Evolutionary conservation across 2,797 vertebrate species (phyloP).

Genomic region (Telmatherina bonti): DNA sequence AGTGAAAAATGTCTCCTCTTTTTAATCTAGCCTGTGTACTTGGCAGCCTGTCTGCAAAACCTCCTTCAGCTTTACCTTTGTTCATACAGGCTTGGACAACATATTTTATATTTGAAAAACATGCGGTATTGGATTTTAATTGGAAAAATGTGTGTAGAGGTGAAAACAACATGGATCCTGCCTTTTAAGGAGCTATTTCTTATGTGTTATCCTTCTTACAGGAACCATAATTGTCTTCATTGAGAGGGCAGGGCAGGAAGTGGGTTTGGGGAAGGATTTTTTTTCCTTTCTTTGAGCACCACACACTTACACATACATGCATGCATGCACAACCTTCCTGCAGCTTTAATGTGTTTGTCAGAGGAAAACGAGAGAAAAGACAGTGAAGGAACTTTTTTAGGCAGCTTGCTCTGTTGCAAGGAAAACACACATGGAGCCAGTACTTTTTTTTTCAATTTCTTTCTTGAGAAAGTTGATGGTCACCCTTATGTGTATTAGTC

Average conservation of each 20-base stretch:
- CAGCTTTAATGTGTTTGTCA: slow-evolving; percentile 46
- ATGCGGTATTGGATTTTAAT: slow-evolving; percentile 55
- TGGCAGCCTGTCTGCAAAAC: slow-evolving; percentile 32
- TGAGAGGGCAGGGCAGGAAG: slow-evolving; percentile 82
- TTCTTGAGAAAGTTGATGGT: slow-evolving; percentile 25
- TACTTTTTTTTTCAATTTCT: slow-evolving; percentile 19
- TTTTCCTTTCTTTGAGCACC: slow-evolving; percentile 28
- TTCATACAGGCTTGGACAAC: slow-evolving; percentile 21
- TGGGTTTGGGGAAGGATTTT: slow-evolving; percentile 75
- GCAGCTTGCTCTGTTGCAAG: slow-evolving; percentile 3
- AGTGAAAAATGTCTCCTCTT: not conserved
- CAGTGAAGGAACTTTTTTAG: slow-evolving; percentile 15
- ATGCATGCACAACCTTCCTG: slow-evolving; percentile 27
- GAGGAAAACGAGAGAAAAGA: slow-evolving; percentile 25
- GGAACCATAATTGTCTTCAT: slow-evolving; percentile 80
- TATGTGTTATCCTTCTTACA: slow-evolving; percentile 68
- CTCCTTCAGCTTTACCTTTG: slow-evolving; percentile 4
- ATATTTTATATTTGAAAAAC: slow-evolving; percentile 44
- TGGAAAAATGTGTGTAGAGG: slow-evolving; percentile 65
- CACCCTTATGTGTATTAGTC: slow-evolving; percentile 47
- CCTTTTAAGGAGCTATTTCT: slow-evolving; percentile 78
- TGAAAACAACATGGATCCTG: slow-evolving; percentile 65
- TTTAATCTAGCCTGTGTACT: slow-evolving; percentile 20
- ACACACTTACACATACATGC: slow-evolving; percentile 12
- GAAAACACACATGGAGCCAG: slow-evolving; percentile 19